phyloP scores from a whole-genome alignment of 2,888 invertebrate genomes.

The Meliscaeva auricollis region DNA sequence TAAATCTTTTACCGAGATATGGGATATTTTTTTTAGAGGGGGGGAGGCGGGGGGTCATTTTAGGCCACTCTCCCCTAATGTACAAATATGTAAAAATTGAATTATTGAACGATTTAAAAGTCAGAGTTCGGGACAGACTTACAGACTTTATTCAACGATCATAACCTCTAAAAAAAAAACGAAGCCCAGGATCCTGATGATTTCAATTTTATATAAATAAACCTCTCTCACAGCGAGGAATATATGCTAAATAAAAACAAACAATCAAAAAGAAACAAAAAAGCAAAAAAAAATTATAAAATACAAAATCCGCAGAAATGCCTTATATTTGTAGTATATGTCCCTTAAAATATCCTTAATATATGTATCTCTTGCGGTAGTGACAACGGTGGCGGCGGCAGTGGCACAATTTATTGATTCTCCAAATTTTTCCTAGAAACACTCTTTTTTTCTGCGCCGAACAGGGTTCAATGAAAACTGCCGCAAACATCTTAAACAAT shows the following conservation, averaged over 20 bases:
- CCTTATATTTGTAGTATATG: conserved; percentile 24
- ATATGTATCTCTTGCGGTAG: conserved; percentile 21
- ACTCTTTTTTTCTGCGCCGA: conserved; percentile 50
- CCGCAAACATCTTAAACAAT: conserved; percentile 71
- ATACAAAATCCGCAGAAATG: conserved; percentile 19
- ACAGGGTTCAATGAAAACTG: conserved; percentile 69
- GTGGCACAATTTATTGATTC: conserved; percentile 71
- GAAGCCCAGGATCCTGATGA: too few species aligned
- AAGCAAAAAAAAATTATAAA: background rate
- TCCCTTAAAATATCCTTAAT: conserved; percentile 51
- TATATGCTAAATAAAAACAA: conserved; percentile 1
- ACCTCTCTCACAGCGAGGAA: too few species aligned
- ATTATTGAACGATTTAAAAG: too few species aligned
- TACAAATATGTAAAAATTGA: too few species aligned
- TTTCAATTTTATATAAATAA: too few species aligned
- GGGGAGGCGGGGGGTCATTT: too few species aligned
- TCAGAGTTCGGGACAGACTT: too few species aligned
- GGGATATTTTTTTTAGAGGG: too few species aligned
- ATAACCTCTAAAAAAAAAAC: too few species aligned
- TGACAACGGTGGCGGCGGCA: conserved; percentile 42
- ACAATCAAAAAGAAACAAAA: background rate
- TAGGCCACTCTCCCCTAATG: too few species aligned
- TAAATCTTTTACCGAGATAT: too few species aligned
- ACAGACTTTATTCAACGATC: too few species aligned
- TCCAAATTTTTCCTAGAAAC: conserved; percentile 73